Evolutionary conservation across 37 sponge, comb jelly and placozoan genomes (phyloP).

Genomic region (Cladorhizidae sp.): DNA sequence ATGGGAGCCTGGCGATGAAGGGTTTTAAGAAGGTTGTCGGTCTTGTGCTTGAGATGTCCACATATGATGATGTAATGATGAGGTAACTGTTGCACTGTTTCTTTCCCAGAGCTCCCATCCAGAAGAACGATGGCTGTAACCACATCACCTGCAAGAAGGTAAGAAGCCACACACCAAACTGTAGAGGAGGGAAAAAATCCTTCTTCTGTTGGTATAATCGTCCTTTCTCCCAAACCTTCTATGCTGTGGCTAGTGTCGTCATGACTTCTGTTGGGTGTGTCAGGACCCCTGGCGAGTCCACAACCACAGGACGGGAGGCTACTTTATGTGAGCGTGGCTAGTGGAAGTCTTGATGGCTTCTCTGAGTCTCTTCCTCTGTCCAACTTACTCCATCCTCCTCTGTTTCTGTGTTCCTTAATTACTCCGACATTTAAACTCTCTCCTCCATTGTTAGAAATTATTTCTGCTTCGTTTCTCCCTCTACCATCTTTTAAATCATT

Average conservation of each 20-base stretch:
- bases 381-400: slow-evolving; percentile 30
- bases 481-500: no score
- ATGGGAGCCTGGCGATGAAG: no score
- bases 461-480: no score
- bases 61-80: neutral
- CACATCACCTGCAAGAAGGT: slow-evolving; percentile 81
- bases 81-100: no score
- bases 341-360: neutral
- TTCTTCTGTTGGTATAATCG: neutral
- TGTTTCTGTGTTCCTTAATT: neutral
- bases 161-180: neutral
- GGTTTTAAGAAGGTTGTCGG: no score
- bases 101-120: slow-evolving; percentile 60
- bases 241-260: slow-evolving; percentile 45
- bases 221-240: neutral
- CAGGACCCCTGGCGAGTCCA: slow-evolving; percentile 72
- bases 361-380: slow-evolving; percentile 15
- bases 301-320: slow-evolving; percentile 73
- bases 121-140: slow-evolving; percentile 84
- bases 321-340: slow-evolving; percentile 57
- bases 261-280: slow-evolving; percentile 87
- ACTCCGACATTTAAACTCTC: neutral
- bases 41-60: neutral
- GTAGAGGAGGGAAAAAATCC: no score
- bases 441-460: neutral